phyloP scores from a whole-genome alignment of 1,140 invertebrate genomes.

The Caenorhabditis inopinata region DNA sequence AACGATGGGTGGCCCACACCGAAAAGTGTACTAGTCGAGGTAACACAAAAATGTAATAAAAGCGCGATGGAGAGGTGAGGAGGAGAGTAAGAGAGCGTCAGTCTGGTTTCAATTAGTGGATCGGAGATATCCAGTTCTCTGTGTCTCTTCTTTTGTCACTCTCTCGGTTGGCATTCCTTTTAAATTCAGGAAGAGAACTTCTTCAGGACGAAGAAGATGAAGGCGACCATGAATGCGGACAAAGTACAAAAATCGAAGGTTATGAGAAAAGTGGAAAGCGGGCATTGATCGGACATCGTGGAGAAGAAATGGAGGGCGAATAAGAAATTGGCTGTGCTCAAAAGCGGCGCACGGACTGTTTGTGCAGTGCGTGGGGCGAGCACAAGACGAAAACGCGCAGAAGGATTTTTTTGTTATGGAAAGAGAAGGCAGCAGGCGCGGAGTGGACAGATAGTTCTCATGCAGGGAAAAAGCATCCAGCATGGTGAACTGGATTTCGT shows the following conservation, averaged over 20 bases:
- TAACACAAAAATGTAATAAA: constrained; percentile 9
- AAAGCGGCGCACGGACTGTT: background rate
- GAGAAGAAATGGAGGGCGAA: background rate
- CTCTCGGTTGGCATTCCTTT: background rate
- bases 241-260: background rate
- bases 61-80: background rate
- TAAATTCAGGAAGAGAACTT: background rate
- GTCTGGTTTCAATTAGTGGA: background rate
- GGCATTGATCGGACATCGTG: background rate
- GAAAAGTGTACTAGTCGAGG: background rate
- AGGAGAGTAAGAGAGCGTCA: no score
- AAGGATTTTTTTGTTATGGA: no score
- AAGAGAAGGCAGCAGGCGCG: no score
- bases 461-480: no score
- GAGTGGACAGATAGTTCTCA: no score
- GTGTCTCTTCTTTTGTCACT: background rate
- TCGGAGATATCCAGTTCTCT: background rate
- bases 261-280: background rate
- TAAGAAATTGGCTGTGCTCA: background rate
- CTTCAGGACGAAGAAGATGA: no score
- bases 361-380: background rate
- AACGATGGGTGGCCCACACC: background rate
- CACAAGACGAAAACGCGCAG: no score
- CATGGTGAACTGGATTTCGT: no score
- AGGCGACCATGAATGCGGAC: background rate